Percentiles rank a stretch among this genome's conserved stretches.
phyloP scores from a whole-genome alignment of 2,797 vertebrate genomes.

The Thamnophis elegans region DNA sequence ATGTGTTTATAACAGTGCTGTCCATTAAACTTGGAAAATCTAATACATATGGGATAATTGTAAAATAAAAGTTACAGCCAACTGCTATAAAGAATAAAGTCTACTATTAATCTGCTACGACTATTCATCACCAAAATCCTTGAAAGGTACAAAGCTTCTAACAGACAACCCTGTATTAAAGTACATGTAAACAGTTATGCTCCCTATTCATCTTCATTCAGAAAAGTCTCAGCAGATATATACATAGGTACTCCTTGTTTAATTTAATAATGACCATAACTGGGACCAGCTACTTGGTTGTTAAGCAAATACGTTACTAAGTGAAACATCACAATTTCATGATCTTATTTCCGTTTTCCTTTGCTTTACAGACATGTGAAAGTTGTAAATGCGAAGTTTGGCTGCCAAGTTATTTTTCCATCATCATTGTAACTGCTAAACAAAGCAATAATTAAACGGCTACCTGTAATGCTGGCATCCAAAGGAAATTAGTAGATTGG shows the following conservation, averaged over 20 bases:
- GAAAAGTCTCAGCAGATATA: conserved; percentile 44
- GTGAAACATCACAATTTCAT: background rate
- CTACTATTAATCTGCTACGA: background rate
- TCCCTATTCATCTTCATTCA: background rate
- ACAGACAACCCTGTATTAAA: background rate
- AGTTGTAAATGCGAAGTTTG: background rate
- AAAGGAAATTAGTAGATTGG: conserved; percentile 34
- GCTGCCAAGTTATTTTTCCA: background rate
- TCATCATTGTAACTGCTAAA: background rate
- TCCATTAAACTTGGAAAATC: background rate
- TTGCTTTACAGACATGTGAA: background rate
- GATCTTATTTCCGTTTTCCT: background rate
- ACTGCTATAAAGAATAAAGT: background rate
- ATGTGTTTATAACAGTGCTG: background rate
- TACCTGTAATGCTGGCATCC: conserved; percentile 26
- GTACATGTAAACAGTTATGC: conserved; percentile 14
- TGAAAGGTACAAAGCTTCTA: background rate
- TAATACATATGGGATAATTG: background rate
- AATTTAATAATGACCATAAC: background rate
- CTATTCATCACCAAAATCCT: background rate
- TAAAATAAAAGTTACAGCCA: background rate
- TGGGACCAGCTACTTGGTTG: background rate
- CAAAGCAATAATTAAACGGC: background rate
- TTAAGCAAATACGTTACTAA: background rate
- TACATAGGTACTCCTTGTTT: background rate